Percentiles rank a stretch among this genome's conserved stretches.
phyloP scores from a whole-genome alignment of 2,888 invertebrate species.

The Coecobrya sp. region DNA sequence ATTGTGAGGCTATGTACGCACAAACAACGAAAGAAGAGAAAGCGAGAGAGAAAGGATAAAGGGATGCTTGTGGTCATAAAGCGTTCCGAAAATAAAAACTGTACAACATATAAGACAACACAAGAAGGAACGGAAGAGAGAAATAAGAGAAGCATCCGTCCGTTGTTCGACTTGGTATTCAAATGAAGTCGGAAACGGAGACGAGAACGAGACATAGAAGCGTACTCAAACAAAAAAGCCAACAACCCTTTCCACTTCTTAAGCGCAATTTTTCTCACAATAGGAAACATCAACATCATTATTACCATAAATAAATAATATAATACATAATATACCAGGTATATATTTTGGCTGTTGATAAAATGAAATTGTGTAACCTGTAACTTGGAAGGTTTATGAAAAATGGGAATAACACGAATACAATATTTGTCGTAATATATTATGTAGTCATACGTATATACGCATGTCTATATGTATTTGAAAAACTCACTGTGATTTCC shows the following conservation, averaged over 20 bases:
- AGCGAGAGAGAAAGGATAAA: background rate
- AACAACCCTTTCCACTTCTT: constrained; percentile 44
- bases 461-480: background rate
- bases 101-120: background rate
- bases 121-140: background rate
- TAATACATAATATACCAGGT: background rate
- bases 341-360: background rate
- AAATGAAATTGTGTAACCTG: background rate
- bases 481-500: constrained; percentile 70
- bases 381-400: background rate
- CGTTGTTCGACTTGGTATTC: constrained; percentile 9
- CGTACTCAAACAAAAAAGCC: constrained; percentile 38
- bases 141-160: constrained; percentile 37
- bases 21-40: background rate
- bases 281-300: constrained; percentile 23
- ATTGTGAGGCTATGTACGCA: background rate
- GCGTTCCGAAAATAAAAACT: background rate
- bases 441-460: background rate
- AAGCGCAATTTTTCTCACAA: constrained; percentile 40
- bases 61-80: constrained; percentile 41
- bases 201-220: constrained; percentile 23
- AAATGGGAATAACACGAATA: background rate
- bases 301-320: constrained; percentile 59
- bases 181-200: constrained; percentile 49
- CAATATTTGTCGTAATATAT: too few relatives aligned